A percentile compares a stretch with the other conserved stretches of the same genome.
Conservation (phyloP, 2,797 vertebrate genomes). For the Microchirus variegatus region DNA sequence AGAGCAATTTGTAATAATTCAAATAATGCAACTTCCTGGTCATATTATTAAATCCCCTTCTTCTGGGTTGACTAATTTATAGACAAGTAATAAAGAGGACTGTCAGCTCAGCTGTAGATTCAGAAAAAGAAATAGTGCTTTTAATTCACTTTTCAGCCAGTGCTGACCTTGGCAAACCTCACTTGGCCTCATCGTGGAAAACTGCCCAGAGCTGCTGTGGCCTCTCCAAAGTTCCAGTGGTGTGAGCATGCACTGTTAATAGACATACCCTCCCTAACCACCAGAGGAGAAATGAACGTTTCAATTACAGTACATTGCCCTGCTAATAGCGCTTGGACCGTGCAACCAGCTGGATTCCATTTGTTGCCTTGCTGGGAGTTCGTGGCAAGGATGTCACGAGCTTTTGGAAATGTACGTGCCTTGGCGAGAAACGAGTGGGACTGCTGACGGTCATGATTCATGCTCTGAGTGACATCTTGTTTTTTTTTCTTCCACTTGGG, state of each 20-base stretch:
- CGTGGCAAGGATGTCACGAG: conserved; percentile 63
- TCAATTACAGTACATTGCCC: conserved; percentile 64
- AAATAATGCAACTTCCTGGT: background rate
- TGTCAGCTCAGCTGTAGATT: conserved; percentile 26
- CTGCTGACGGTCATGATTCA: conserved; percentile 51
- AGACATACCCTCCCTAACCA: conserved; percentile 55
- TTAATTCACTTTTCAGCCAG: conserved; percentile 45
- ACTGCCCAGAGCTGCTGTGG: conserved; percentile 48
- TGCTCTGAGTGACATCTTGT: conserved; percentile 64
- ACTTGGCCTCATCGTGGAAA: conserved; percentile 38
- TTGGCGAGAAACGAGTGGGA: conserved; percentile 63
- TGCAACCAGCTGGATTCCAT: conserved; percentile 78
- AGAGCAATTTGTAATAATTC: background rate
- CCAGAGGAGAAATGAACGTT: conserved; percentile 59
- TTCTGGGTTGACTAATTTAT: conserved; percentile 10
- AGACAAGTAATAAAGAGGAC: conserved; percentile 18
- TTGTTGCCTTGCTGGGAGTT: conserved; percentile 64
- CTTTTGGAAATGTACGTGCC: conserved; percentile 65
- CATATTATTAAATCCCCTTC: background rate
- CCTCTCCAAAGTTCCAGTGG: conserved; percentile 51
- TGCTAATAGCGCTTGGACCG: conserved; percentile 64
- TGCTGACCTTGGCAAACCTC: conserved; percentile 59
- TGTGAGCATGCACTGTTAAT: conserved; percentile 57
- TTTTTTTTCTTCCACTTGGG: conserved; percentile 47
- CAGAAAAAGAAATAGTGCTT: conserved; percentile 39